A percentile compares a stretch with the other conserved stretches of the same genome.
Evolutionary conservation across 2,888 invertebrate species (phyloP).

Genomic region (Chydorus sphaericus): DNA sequence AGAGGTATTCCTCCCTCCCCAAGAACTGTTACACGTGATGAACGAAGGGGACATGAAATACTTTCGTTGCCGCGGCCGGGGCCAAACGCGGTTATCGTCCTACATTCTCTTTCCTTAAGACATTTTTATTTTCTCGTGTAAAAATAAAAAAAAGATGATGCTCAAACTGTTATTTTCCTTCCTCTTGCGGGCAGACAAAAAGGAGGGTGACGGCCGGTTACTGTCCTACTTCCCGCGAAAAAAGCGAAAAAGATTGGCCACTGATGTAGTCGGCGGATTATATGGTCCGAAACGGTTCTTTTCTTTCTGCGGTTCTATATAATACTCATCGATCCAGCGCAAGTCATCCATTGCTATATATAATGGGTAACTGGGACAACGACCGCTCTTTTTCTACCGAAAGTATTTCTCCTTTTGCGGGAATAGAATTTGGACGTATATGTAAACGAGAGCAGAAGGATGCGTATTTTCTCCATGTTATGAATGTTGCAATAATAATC

Average conservation of each 20-base stretch:
- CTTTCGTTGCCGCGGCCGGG: conserved; percentile 10
- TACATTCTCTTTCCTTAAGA: not conserved
- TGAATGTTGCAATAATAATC: too few relatives aligned
- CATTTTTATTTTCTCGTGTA: not conserved
- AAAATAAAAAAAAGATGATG: not conserved
- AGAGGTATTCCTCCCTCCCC: too few relatives aligned
- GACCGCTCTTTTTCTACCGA: conserved; percentile 3
- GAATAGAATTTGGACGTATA: not conserved
- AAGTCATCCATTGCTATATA: not conserved
- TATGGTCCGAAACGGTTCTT: not conserved
- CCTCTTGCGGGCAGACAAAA: too few relatives aligned
- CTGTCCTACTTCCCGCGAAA: not conserved
- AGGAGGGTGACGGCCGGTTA: conserved; percentile 5
- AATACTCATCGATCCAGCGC: not conserved
- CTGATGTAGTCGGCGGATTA: not conserved
- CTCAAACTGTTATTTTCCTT: not conserved
- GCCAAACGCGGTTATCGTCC: conserved; percentile 10
- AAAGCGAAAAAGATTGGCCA: not conserved
- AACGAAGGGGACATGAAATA: conserved; percentile 12
- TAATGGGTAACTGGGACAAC: conserved; percentile 4
- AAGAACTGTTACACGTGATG: not conserved
- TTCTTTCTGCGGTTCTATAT: not conserved
- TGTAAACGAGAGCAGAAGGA: too few relatives aligned
- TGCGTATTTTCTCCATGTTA: too few relatives aligned
- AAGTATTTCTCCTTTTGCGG: not conserved